Evolutionary conservation across 1,140 invertebrate genomes (phyloP).

Genomic region (Lucilia cuprina): DNA sequence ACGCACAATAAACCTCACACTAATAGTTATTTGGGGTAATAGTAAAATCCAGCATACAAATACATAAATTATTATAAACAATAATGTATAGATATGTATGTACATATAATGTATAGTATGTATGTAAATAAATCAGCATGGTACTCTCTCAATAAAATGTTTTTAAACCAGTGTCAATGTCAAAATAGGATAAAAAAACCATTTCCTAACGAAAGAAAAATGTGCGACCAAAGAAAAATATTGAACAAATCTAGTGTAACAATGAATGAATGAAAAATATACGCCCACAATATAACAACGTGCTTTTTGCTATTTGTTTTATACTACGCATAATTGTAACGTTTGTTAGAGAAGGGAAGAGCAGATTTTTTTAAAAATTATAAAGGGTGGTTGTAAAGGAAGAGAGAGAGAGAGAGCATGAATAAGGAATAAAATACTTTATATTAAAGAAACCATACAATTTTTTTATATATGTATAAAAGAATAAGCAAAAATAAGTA

Average conservation of each 20-base stretch:
- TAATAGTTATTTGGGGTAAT: too few relatives aligned
- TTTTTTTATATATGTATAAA: not conserved
- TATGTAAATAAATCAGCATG: too few relatives aligned
- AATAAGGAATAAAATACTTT: too few relatives aligned
- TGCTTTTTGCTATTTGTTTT: not conserved
- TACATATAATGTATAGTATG: too few relatives aligned
- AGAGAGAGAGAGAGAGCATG: too few relatives aligned
- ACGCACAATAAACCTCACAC: too few relatives aligned
- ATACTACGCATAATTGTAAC: not conserved
- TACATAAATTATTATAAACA: too few relatives aligned
- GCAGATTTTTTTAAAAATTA: not conserved
- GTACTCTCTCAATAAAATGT: too few relatives aligned
- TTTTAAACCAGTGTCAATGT: not conserved
- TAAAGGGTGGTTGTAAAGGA: not conserved
- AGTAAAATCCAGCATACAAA: too few relatives aligned
- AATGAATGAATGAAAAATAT: not conserved
- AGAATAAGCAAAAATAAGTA: not conserved
- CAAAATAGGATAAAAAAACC: not conserved
- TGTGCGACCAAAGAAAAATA: not conserved
- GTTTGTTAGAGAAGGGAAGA: too few relatives aligned
- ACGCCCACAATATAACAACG: not conserved
- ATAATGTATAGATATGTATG: too few relatives aligned
- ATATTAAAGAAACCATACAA: not conserved
- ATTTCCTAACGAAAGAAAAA: not conserved
- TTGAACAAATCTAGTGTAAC: not conserved